phyloP scores from a whole-genome alignment of 2,113 vertebrate genomes.

The Corythaeola cristata region DNA sequence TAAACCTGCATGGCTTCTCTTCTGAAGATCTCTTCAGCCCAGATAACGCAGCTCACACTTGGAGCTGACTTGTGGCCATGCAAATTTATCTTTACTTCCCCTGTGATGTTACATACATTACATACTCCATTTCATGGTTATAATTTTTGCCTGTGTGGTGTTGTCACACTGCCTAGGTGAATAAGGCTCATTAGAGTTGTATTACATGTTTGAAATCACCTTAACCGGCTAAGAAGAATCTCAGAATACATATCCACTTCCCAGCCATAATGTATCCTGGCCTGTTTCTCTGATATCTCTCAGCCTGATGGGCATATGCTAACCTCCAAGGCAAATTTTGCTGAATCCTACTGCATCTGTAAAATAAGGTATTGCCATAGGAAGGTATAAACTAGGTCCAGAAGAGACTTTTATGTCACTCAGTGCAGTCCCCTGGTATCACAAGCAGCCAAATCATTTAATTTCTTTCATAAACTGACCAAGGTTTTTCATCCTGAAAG shows the following conservation, averaged over 20 bases:
- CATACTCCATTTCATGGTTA: neutral
- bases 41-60: neutral
- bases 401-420: neutral
- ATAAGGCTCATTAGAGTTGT: neutral
- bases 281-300: neutral
- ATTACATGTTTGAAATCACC: neutral
- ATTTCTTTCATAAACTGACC: neutral
- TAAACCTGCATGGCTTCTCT: neutral
- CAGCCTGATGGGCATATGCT: neutral
- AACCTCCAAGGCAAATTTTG: neutral
- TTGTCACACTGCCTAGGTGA: neutral
- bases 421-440: neutral
- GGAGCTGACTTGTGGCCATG: neutral
- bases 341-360: neutral
- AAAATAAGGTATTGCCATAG: neutral
- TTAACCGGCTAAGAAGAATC: neutral
- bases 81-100: neutral
- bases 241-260: neutral
- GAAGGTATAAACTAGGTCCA: neutral
- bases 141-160: neutral
- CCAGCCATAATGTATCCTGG: neutral
- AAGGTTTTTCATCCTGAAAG: neutral
- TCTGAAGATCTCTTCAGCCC: neutral
- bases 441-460: neutral
- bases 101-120: neutral